A percentile compares a stretch with the other conserved stretches of the same genome.
These are phyloP conservation scores for Phorcus lineatus DNA, from an alignment of 2,888 invertebrate species.

Conservation along the genomic window DNA sequence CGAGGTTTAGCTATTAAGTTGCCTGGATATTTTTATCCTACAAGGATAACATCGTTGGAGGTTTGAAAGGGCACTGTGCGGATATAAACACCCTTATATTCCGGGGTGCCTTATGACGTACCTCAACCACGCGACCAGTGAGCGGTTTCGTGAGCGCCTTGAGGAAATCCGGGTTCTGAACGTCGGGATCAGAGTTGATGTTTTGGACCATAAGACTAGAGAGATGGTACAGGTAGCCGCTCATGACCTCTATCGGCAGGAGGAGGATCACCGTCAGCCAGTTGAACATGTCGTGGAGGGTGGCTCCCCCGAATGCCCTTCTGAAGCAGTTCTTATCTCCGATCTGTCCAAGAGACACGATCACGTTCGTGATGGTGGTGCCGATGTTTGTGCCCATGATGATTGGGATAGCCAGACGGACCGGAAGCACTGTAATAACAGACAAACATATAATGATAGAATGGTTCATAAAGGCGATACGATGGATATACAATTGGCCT, in stretches of 20 bases:
- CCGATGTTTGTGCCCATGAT: slow-evolving; percentile 75
- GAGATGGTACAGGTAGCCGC: slow-evolving; percentile 53
- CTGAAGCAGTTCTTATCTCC: slow-evolving; percentile 63
- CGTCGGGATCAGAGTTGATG: slow-evolving; percentile 50
- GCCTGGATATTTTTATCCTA: no score
- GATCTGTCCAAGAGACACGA: slow-evolving; percentile 69
- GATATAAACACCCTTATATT: no score
- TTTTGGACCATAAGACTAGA: slow-evolving; percentile 70
- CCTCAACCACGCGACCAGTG: slow-evolving; percentile 73
- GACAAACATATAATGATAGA: not conserved
- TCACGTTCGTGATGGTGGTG: slow-evolving; percentile 72
- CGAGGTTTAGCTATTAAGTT: no score
- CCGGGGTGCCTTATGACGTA: slow-evolving; percentile 17
- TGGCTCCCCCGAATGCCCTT: slow-evolving; percentile 71
- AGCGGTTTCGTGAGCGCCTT: slow-evolving; percentile 76
- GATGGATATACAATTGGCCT: no score
- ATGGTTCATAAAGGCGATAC: no score
- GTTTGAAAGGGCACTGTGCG: no score
- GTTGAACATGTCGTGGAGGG: slow-evolving; percentile 73
- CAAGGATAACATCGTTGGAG: no score
- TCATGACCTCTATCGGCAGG: slow-evolving; percentile 63
- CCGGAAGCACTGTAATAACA: slow-evolving; percentile 60
- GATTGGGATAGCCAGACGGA: slow-evolving; percentile 69
- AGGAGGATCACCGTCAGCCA: slow-evolving; percentile 69
- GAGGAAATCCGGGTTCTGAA: slow-evolving; percentile 70